Evolutionary conservation across 2,888 invertebrate species (phyloP).

Genomic region (Hypsopygia costalis): DNA sequence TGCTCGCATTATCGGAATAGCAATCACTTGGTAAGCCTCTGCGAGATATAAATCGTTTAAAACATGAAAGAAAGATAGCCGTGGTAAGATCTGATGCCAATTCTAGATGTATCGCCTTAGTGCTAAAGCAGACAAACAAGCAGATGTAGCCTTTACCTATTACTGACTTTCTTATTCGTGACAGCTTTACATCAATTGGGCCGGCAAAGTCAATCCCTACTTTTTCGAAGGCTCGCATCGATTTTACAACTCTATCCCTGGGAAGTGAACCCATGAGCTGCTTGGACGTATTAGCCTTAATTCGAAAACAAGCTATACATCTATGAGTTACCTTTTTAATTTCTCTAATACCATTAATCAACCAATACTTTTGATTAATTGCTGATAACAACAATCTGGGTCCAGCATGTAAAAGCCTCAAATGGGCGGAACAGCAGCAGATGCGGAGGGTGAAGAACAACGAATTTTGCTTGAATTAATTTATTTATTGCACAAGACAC

Average conservation of each 20-base stretch:
- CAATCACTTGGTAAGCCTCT: conserved; percentile 12
- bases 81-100: conserved; percentile 15
- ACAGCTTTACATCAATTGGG: conserved; percentile 11
- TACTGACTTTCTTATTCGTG: conserved; percentile 8
- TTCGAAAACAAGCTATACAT: conserved; percentile 9
- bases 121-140: conserved; percentile 9
- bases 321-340: conserved; percentile 8
- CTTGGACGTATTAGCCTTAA: conserved; percentile 6
- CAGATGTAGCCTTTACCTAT: conserved; percentile 14
- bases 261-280: conserved; percentile 6
- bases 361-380: no score
- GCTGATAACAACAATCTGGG: no score
- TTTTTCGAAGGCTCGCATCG: conserved; percentile 5
- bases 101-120: conserved; percentile 16
- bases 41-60: conserved; percentile 14
- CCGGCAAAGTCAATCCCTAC: conserved; percentile 17
- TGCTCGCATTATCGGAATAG: conserved; percentile 16
- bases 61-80: conserved; percentile 11
- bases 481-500: no score
- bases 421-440: no score
- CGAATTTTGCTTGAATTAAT: no score
- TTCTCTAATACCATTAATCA: no score
- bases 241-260: no score
- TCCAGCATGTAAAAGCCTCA: no score
- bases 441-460: no score